phyloP scores from a whole-genome alignment of 2,888 invertebrate species.

The Zaprionus lineosus region DNA sequence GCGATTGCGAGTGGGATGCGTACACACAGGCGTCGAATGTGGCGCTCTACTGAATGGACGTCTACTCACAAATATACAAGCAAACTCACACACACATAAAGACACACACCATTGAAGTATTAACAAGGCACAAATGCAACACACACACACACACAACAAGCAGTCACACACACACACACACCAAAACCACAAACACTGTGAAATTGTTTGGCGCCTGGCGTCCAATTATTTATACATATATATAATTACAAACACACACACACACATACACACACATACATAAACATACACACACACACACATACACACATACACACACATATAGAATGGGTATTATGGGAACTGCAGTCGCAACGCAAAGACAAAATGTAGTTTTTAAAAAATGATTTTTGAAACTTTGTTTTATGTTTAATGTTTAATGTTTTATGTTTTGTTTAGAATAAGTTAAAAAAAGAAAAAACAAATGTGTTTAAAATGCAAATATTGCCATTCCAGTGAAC shows the following conservation, averaged over 20 bases:
- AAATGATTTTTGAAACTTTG: constrained; percentile 32
- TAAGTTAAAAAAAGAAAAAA: constrained; percentile 12
- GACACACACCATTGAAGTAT: constrained; percentile 62
- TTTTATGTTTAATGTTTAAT: constrained; percentile 23
- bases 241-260: not conserved
- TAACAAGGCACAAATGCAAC: constrained; percentile 66
- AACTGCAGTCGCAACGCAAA: constrained; percentile 71
- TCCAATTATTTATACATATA: constrained; percentile 22
- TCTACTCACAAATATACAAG: no score
- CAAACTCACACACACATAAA: constrained; percentile 17
- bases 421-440: constrained; percentile 20
- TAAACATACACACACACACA: constrained; percentile 16
- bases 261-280: constrained; percentile 10
- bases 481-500: constrained; percentile 65
- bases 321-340: constrained; percentile 63
- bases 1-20: constrained; percentile 83
- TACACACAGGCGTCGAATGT: constrained; percentile 80
- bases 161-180: no score
- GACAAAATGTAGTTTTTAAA: constrained; percentile 54
- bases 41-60: constrained; percentile 69
- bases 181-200: constrained; percentile 45
- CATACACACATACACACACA: constrained; percentile 21
- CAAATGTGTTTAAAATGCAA: constrained; percentile 24
- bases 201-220: constrained; percentile 54
- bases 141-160: no score